phyloP scores from a whole-genome alignment of 2,113 vertebrate species.

The Lasiurus borealis region DNA sequence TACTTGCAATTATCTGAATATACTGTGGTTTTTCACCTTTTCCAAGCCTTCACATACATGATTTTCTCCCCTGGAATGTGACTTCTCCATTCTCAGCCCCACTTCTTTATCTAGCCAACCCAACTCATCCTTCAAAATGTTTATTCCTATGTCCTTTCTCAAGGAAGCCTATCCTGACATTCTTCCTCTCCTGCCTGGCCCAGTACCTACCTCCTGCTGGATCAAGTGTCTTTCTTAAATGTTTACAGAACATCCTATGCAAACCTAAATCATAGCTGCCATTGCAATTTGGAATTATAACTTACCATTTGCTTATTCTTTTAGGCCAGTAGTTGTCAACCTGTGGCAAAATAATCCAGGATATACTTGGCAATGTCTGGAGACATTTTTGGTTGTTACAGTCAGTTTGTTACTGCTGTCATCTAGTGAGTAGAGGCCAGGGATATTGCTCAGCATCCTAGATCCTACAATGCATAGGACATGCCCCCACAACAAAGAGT shows the following conservation, averaged over 20 bases:
- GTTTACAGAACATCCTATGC: background rate
- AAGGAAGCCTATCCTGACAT: background rate
- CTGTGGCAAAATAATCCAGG: background rate
- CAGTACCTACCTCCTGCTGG: background rate
- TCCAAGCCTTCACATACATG: background rate
- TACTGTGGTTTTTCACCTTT: background rate
- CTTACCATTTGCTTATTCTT: constrained; percentile 31
- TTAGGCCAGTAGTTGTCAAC: constrained; percentile 7
- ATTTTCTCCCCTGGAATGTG: background rate
- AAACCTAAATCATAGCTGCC: background rate
- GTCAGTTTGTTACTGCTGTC: background rate
- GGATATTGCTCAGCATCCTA: background rate
- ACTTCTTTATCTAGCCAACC: background rate
- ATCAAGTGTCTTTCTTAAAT: background rate
- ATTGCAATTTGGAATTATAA: background rate
- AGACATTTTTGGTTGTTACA: background rate
- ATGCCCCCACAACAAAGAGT: background rate
- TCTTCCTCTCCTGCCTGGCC: background rate
- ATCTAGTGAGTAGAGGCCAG: background rate
- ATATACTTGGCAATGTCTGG: background rate
- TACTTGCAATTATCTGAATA: background rate
- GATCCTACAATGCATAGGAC: background rate
- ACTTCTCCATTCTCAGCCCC: background rate
- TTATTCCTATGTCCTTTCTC: background rate
- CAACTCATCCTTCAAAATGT: background rate